Evolutionary conservation across 2,888 invertebrate genomes (phyloP).

Genomic region (Chloroclystis v-ata): DNA sequence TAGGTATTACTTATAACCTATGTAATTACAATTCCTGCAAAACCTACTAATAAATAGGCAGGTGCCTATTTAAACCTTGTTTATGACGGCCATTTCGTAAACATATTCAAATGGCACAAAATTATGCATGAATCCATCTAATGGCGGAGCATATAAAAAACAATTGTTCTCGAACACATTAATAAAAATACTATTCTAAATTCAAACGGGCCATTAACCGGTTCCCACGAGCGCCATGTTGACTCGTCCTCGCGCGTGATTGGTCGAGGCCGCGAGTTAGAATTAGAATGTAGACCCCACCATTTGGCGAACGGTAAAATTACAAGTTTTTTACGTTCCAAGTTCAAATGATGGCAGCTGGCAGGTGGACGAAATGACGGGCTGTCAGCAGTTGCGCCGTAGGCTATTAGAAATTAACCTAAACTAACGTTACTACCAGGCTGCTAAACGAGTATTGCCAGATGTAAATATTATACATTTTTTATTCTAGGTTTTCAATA

Average conservation of each 20-base stretch:
- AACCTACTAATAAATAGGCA: conserved; percentile 6
- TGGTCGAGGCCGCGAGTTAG: conserved; percentile 73
- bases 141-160: conserved; percentile 34
- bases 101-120: conserved; percentile 28
- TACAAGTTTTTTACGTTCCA: conserved; percentile 66
- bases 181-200: conserved; percentile 77
- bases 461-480: too few species aligned
- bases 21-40: too few species aligned
- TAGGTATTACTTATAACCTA: too few species aligned
- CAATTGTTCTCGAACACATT: conserved; percentile 67
- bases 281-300: conserved; percentile 78
- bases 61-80: conserved; percentile 19
- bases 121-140: conserved; percentile 22
- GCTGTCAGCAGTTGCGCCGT: conserved; percentile 28
- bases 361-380: conserved; percentile 53
- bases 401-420: conserved; percentile 26
- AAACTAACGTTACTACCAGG: too few species aligned
- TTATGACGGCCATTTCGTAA: conserved; percentile 19
- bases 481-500: too few species aligned
- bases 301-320: conserved; percentile 75
- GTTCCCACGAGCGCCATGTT: conserved; percentile 77
- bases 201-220: conserved; percentile 76
- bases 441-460: too few species aligned
- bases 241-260: conserved; percentile 73
- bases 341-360: conserved; percentile 70